These are phyloP conservation scores for Crenichthys baileyi DNA, from an alignment of 2,797 vertebrate species.

Conservation along the genomic window DNA sequence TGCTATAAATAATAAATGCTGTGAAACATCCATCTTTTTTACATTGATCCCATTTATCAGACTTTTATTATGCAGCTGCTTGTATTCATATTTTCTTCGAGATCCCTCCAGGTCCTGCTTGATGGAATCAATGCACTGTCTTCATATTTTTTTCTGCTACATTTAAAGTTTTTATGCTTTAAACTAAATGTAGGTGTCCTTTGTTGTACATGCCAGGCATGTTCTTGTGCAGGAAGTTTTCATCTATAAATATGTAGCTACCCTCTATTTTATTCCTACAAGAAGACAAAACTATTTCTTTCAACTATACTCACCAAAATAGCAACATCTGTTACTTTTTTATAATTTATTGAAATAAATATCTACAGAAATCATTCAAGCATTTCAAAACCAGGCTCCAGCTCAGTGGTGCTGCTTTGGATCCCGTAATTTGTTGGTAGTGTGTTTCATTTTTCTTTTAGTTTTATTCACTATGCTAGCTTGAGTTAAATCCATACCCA, in stretches of 20 bases:
- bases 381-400: not conserved
- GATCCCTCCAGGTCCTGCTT: constrained; percentile 13
- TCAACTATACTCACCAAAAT: not conserved
- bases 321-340: not conserved
- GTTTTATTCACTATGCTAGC: not conserved
- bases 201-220: no score
- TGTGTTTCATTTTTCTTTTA: not conserved
- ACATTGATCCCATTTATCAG: constrained; percentile 25
- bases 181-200: not conserved
- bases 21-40: constrained; percentile 24
- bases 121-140: not conserved
- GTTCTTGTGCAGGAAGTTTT: no score
- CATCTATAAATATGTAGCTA: no score
- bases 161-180: not conserved
- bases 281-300: no score
- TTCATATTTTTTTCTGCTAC: not conserved
- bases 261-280: no score
- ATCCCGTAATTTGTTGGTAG: not conserved
- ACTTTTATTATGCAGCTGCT: constrained; percentile 20
- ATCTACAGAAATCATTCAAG: not conserved
- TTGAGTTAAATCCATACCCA: not conserved
- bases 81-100: constrained; percentile 5
- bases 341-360: not conserved
- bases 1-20: constrained; percentile 27
- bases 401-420: not conserved